A percentile compares a stretch with the other conserved stretches of the same genome.
Conservation (phyloP, 2,113 vertebrate genomes). For the Micromys minutus region DNA sequence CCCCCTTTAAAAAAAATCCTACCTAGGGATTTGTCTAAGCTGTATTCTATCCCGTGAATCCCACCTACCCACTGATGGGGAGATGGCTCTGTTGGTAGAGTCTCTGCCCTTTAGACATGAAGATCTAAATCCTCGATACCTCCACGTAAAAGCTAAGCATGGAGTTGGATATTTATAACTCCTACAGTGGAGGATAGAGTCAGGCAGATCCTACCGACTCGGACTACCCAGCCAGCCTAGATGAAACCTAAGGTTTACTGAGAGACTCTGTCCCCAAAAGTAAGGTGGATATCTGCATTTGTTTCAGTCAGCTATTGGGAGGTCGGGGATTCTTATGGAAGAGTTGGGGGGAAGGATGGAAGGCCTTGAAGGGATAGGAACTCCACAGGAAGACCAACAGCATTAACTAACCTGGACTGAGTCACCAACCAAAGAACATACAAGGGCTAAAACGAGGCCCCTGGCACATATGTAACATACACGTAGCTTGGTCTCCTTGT, state of each 20-base stretch:
- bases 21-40: accelerated
- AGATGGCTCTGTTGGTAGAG: not conserved
- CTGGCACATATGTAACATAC: no score
- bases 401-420: no score
- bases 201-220: not conserved
- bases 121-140: not conserved
- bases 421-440: no score
- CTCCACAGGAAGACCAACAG: no score
- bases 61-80: not conserved
- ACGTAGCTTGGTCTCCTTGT: no score
- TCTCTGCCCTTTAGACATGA: not conserved
- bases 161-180: not conserved
- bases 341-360: no score
- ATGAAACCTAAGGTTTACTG: not conserved
- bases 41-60: not conserved
- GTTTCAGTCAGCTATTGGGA: no score
- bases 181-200: not conserved
- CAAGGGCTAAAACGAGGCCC: no score
- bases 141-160: not conserved
- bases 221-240: not conserved
- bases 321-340: no score
- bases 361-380: no score
- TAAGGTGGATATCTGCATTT: no score
- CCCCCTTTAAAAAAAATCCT: not conserved
- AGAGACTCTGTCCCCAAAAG: not conserved